Percentiles rank a stretch among this genome's conserved stretches.
Conservation (phyloP, 2,888 invertebrate genomes). For the Cartodere bifasciata region DNA sequence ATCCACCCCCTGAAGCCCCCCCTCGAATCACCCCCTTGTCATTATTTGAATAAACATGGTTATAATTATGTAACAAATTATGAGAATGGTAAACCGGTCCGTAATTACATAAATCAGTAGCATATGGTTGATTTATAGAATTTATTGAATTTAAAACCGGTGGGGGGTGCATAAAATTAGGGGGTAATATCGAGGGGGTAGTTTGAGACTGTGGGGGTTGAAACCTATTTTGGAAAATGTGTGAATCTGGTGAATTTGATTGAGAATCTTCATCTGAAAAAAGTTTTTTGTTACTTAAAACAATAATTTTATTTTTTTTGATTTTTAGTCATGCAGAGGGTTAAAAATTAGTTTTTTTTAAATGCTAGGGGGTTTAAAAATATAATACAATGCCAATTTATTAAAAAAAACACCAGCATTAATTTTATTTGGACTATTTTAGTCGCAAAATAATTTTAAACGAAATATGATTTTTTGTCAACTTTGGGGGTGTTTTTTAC, state of each 20-base stretch:
- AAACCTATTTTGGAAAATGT: slow-evolving; percentile 11
- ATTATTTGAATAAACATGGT: slow-evolving; percentile 27
- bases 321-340: slow-evolving; percentile 1
- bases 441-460: too few species aligned
- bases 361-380: too few species aligned
- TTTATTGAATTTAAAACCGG: too few species aligned
- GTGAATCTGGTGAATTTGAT: slow-evolving; percentile 12
- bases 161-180: too few species aligned
- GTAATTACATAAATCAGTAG: slow-evolving; percentile 51
- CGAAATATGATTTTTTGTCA: too few species aligned
- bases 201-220: slow-evolving; percentile 16
- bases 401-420: too few species aligned
- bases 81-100: slow-evolving; percentile 53
- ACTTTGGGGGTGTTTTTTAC: too few species aligned
- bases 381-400: too few species aligned
- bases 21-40: slow-evolving; percentile 28
- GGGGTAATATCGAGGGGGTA: slow-evolving; percentile 22
- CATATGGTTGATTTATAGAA: slow-evolving; percentile 47
- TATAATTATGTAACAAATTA: slow-evolving; percentile 33
- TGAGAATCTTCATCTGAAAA: slow-evolving; percentile 27
- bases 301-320: too few species aligned
- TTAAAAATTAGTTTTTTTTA: neutral
- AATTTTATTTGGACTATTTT: too few species aligned
- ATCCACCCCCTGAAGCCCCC: slow-evolving; percentile 26
- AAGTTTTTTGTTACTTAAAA: too few species aligned